Evolutionary conservation across 2,888 invertebrate genomes (phyloP), one percentile per base, ranked within the genome.

Genomic region (Pegoplata infirma): DNA sequence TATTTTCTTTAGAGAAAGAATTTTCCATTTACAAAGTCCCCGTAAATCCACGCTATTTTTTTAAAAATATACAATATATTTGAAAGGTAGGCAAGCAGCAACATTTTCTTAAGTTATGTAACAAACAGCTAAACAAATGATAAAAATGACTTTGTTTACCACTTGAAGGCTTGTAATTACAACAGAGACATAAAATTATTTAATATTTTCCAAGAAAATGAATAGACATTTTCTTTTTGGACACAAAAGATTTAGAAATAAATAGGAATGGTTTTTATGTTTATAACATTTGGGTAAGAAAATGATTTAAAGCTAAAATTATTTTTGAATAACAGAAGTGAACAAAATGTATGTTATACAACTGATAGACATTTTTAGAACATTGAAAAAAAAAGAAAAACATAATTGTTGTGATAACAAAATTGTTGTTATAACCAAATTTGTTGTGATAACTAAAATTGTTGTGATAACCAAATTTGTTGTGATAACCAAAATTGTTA

Each of bases 121-220:
- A 55, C 36, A 40, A 32, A 10, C 17, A 32, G 28, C 53, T 28
- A n/a, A 49, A n/a, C 16, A 36, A 36, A 36, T 51, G 21, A 19
- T 21, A 66, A 53, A 16, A 53, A 66, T 66, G 19, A 17, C 40
- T 44, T 44, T 53, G 16, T 25, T 44, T 49, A 64, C 19, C 53
- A 36, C 55, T 44, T 66, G 14, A 46, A 46, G 44, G 46, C 23
- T 55, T 28, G 44, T 46, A 66, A 66, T 66, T 28, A 28, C n/a
- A n/a, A 46, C 66, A 55, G 12, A 46, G 44, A 55, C 44, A 55
- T 44, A 12, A 66, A 40, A 40, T 25, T 40, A 53, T 66, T 36
- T 51, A 23, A 44, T 12, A 44, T 25, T n/a, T 53, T 14, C 10
- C 1, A 25, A 53, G 5, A 2, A 40, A 12, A 12, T n/a, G n/a